A percentile compares a stretch with the other conserved stretches of the same genome.
These are phyloP conservation scores for Limnephilus rhombicus DNA, from an alignment of 2,888 invertebrate genomes.

Conservation along the genomic window DNA sequence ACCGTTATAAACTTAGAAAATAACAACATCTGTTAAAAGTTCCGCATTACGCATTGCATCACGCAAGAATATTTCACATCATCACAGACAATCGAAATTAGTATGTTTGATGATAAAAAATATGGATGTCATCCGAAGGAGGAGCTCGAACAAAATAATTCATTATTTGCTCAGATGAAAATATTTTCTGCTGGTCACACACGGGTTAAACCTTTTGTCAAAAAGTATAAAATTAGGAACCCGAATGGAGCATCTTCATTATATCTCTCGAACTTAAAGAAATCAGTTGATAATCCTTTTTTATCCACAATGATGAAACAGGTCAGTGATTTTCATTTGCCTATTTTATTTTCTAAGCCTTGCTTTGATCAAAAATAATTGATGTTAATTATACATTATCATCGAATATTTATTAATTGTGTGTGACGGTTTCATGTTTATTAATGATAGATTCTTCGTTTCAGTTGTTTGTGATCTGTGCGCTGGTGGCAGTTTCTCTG, in stretches of 20 bases:
- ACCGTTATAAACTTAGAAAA: no score
- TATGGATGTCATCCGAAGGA: not conserved
- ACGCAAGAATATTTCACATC: no score
- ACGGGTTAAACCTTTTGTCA: slow-evolving; percentile 48
- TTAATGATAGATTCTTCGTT: slow-evolving; percentile 18
- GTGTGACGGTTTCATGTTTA: not conserved
- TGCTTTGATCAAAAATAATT: not conserved
- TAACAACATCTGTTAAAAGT: no score
- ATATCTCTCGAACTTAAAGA: not conserved
- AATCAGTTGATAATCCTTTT: slow-evolving; percentile 24
- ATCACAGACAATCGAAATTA: no score
- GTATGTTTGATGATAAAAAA: no score
- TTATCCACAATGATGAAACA: slow-evolving; percentile 29
- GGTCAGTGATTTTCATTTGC: slow-evolving; percentile 31
- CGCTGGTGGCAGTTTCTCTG: slow-evolving; percentile 46
- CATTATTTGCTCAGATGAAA: not conserved
- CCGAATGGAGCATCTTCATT: slow-evolving; percentile 39
- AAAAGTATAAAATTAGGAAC: slow-evolving; percentile 53
- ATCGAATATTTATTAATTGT: not conserved
- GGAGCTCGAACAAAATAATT: not conserved
- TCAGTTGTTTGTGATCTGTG: slow-evolving; percentile 57
- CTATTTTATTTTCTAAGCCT: not conserved
- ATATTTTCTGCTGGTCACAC: not conserved
- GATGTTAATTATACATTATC: not conserved
- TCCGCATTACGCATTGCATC: no score